Base-by-base conservation (phyloP, 1,140 invertebrate genomes). In the Drosophila micromelanica region DNA sequence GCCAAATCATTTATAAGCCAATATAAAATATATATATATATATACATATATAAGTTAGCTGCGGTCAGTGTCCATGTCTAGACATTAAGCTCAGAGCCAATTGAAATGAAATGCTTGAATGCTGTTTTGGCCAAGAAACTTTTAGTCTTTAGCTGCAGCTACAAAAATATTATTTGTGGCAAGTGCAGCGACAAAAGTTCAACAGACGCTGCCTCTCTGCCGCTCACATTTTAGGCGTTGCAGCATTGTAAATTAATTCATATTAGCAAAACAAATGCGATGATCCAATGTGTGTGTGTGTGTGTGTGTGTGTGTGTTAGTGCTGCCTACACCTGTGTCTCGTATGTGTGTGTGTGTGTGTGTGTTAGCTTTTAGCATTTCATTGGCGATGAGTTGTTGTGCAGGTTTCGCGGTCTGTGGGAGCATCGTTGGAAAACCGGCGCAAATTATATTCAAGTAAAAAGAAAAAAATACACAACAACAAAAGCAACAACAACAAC, bases 221-320 rank as follows among this genome's bases (percentile, higher is more conserved):
- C 43, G 40, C 59, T 49, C 52, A 46, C 30, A 45, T 55, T 59
- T 54, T 57, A 75, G 75, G 70, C 76, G 80, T 84, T 71, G 80
- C 80, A 71, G 84, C 71, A 79, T 89, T 89, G 84, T 89, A 87
- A 87, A 87, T 87, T 87, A 87, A 87, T 87, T 87, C 78, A 87
- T 87, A 87, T 87, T 87, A 87, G 82, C 82, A 69, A 89, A 87
- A 87, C 82, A 87, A 89, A 87, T 89, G 79, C 84, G 77, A 71
- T 63, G 74, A 60, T 59, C 40, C 37, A 49, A 15, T 55, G 54
- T 32, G 37, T 7, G 2, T 49, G 32, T 68, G 59, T 76, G 42
- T 69, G 17, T 73, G 32, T 63, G 6, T 61, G 17, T 56, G 15
- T 46, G 17, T 40, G 48, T 46, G 15, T 11, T 4, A 17, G 49